These are phyloP conservation scores for Decapterus maruadsi DNA, from an alignment of 2,797 vertebrate genomes.

Conservation along the genomic window DNA sequence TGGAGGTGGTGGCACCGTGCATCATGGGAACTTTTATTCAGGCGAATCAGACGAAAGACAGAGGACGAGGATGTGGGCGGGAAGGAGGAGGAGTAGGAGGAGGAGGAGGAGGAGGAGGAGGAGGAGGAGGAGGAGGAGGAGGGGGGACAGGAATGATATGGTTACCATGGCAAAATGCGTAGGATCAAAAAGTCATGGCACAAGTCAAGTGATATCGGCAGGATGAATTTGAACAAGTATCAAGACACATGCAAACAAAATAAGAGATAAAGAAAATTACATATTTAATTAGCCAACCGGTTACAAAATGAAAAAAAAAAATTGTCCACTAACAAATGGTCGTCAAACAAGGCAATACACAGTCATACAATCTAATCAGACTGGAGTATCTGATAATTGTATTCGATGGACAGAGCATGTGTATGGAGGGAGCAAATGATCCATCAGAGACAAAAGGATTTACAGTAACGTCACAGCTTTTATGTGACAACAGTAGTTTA, in stretches of 20 bases:
- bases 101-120: slow-evolving; percentile 89
- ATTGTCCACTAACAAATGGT: slow-evolving; percentile 60
- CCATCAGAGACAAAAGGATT: slow-evolving; percentile 64
- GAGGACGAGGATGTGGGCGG: slow-evolving; percentile 89
- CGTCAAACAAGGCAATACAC: slow-evolving; percentile 74
- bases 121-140: slow-evolving; percentile 86
- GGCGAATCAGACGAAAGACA: slow-evolving; percentile 95
- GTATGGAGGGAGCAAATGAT: slow-evolving; percentile 76
- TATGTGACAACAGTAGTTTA: slow-evolving; percentile 3
- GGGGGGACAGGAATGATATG: slow-evolving; percentile 91
- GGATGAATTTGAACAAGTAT: slow-evolving; percentile 88
- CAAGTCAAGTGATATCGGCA: slow-evolving; percentile 93
- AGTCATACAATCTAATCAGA: slow-evolving; percentile 86
- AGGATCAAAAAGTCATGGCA: slow-evolving; percentile 92
- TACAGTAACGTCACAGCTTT: slow-evolving; percentile 21
- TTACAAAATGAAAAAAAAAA: slow-evolving; percentile 62
- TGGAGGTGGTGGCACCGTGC: slow-evolving; percentile 98
- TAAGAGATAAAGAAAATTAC: slow-evolving; percentile 78
- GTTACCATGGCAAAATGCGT: slow-evolving; percentile 92
- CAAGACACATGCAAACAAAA: slow-evolving; percentile 91
- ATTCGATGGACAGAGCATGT: slow-evolving; percentile 78
- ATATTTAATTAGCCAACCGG: slow-evolving; percentile 58
- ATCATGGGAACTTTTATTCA: slow-evolving; percentile 99
- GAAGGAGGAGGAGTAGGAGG: slow-evolving; percentile 86
- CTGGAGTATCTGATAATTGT: slow-evolving; percentile 83